A percentile compares a stretch with the other conserved stretches of the same genome.
These are phyloP conservation scores for Ctenoplectra terminalis DNA, from an alignment of 1,140 invertebrate genomes.

Conservation along the genomic window DNA sequence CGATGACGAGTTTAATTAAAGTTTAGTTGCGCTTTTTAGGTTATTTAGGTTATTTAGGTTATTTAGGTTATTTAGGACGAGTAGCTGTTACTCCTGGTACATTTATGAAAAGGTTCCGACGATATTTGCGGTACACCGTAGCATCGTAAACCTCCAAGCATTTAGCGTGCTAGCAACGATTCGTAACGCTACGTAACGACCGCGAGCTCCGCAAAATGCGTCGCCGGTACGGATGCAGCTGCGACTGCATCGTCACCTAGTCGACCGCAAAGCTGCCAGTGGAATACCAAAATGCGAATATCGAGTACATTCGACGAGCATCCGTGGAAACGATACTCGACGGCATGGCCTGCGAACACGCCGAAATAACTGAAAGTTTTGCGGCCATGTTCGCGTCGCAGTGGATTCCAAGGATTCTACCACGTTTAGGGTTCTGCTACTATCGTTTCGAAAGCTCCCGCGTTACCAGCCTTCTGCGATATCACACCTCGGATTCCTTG, in stretches of 20 bases:
- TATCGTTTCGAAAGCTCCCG: slow-evolving; percentile 5
- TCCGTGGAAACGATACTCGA: slow-evolving; percentile 56
- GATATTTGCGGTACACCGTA: slow-evolving; percentile 63
- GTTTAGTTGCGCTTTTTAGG: not conserved
- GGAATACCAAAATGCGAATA: slow-evolving; percentile 64
- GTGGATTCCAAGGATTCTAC: slow-evolving; percentile 55
- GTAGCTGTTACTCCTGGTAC: not conserved
- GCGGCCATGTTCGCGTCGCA: slow-evolving; percentile 35
- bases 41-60: no score
- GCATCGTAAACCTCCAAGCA: slow-evolving; percentile 51
- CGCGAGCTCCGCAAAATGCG: slow-evolving; percentile 66
- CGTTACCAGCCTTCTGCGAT: no score
- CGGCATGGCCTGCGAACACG: slow-evolving; percentile 11
- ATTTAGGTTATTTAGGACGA: no score
- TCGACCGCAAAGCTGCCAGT: slow-evolving; percentile 63
- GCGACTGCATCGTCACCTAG: slow-evolving; percentile 63
- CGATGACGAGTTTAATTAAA: slow-evolving; percentile 4
- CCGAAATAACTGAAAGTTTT: slow-evolving; percentile 66
- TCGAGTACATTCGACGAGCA: slow-evolving; percentile 19
- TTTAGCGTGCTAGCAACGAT: slow-evolving; percentile 47
- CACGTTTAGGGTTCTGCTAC: no score
- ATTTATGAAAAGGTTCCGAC: slow-evolving; percentile 60
- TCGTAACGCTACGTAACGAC: slow-evolving; percentile 60
- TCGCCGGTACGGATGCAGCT: slow-evolving; percentile 41
- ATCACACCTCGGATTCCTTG: not conserved